These are phyloP conservation scores for Troides helena DNA, from an alignment of 2,888 invertebrate genomes.

Conservation along the genomic window DNA sequence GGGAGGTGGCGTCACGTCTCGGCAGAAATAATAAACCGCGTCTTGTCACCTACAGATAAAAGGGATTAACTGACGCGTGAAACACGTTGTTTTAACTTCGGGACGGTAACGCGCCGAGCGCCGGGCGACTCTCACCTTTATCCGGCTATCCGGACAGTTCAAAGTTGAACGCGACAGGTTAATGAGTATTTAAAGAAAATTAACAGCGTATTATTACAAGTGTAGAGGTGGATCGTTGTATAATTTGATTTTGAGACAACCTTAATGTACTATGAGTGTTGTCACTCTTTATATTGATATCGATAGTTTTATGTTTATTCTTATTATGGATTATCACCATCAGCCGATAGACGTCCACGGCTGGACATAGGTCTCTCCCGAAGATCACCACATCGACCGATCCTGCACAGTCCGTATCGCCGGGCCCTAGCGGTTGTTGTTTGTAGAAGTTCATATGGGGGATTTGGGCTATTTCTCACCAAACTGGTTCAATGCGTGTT, in stretches of 20 bases:
- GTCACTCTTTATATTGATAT: constrained; percentile 35
- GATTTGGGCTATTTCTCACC: too few species aligned
- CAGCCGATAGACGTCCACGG: too few species aligned
- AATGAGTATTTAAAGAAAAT: constrained; percentile 51
- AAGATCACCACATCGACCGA: too few species aligned
- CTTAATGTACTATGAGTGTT: constrained; percentile 59
- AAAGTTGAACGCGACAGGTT: constrained; percentile 32
- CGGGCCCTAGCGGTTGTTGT: too few species aligned
- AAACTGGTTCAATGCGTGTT: too few species aligned
- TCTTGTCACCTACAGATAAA: constrained; percentile 75
- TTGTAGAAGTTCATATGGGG: too few species aligned
- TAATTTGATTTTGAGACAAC: constrained; percentile 73
- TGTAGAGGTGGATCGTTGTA: constrained; percentile 69
- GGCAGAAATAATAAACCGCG: constrained; percentile 71
- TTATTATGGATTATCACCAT: too few species aligned
- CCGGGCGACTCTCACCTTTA: constrained; percentile 32
- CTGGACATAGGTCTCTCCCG: too few species aligned
- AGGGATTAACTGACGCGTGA: constrained; percentile 68
- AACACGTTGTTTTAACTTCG: constrained; percentile 63
- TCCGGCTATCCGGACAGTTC: constrained; percentile 25
- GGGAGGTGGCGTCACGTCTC: constrained; percentile 62
- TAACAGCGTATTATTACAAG: constrained; percentile 72
- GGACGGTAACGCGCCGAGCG: constrained; percentile 22
- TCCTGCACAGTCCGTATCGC: too few species aligned
- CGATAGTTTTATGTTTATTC: constrained; percentile 32